Base-by-base conservation (phyloP, 2,888 invertebrate species). In the Hyppa rectilinea region DNA sequence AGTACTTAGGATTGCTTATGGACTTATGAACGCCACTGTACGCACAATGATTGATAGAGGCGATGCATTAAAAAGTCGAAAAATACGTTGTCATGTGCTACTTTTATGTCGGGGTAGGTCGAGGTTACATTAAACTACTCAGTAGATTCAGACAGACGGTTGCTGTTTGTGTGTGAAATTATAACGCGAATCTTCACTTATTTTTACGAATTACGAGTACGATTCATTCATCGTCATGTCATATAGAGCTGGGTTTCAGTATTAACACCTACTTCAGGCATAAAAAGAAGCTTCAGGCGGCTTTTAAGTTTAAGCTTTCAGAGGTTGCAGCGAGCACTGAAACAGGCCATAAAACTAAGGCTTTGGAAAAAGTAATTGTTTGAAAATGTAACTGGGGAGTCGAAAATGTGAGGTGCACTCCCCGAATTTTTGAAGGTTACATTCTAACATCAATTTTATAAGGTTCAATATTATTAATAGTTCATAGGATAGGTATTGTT, bases 241-340 rank as follows among this genome's bases (percentile, higher is more conserved):
- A 34, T 9, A 14, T 36, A 17, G n/a, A 14, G 34, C 9, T 31
- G n/a, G 31, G 55, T 23, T 55, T 23, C 17, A 23, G 56, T 36
- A 56, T 20, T 36, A 23, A 56, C 1, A 52, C 29, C n/a, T 65
- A 38, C 17, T 26, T 31, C 36, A 10, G 49, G 38, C 50, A 64
- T 64, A 40, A 79, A 71, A 72, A 62, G 36, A 78, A 47, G 36
- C 40, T 55, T n/a, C 38, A 55, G 38, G 17, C 34, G 29, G 59
- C 29, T 55, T n/a, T 74, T 80, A 75, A 38, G 65, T 38, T 36
- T 60, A 60, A 60, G 80, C 80, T 79, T 79, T 75, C 43, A 75
- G 55, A 45, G 38, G 31, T 38, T 10, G n/a, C n/a, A n/a, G n/a
- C n/a, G 59, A 50, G 45, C 36, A 36, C 40, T 59, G 43, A 49